These are phyloP conservation scores for Sminthurinus signatus DNA, from an alignment of 1,140 invertebrate species.

Conservation along the genomic window DNA sequence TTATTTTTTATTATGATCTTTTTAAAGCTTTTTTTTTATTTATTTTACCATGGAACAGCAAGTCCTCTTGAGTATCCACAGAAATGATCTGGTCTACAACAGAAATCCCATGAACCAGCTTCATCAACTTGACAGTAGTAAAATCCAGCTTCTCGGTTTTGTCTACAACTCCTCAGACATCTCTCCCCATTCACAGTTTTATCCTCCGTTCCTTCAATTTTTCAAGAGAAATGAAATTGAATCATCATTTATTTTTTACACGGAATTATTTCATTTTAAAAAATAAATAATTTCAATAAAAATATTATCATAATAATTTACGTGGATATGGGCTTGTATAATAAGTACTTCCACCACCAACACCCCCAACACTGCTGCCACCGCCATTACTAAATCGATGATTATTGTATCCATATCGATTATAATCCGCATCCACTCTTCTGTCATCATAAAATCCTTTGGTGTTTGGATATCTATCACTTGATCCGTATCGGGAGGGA, in stretches of 20 bases:
- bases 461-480: background rate
- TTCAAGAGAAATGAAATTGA: too few relatives aligned
- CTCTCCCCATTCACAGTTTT: constrained; percentile 37
- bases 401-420: constrained; percentile 16
- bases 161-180: constrained; percentile 26
- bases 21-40: background rate
- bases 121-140: constrained; percentile 40
- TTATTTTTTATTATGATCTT: background rate
- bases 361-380: constrained; percentile 1
- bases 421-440: constrained; percentile 4
- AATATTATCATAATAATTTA: background rate
- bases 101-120: constrained; percentile 16
- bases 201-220: constrained; percentile 12
- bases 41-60: constrained; percentile 28
- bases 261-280: too few relatives aligned
- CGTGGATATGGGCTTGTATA: background rate
- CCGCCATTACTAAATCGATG: too few relatives aligned
- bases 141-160: constrained; percentile 38
- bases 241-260: too few relatives aligned
- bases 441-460: constrained; percentile 10
- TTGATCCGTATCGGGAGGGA: background rate
- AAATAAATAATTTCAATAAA: background rate
- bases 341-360: background rate
- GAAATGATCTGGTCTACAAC: constrained; percentile 38
- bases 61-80: constrained; percentile 37